Evolutionary conservation across 2,888 invertebrate species (phyloP).

Genomic region (Apotomis capreana): DNA sequence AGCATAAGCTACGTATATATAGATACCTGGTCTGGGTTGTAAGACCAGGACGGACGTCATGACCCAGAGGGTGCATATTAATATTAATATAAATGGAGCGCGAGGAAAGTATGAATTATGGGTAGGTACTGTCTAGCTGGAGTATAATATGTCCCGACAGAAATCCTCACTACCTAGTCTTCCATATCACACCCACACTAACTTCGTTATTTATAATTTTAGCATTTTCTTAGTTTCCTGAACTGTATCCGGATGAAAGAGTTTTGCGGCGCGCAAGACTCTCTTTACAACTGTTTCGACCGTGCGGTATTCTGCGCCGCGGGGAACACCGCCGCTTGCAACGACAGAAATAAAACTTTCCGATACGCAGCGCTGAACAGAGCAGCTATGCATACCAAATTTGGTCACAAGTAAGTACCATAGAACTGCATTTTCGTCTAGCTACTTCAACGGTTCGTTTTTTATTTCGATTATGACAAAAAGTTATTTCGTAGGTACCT

Average conservation of each 20-base stretch:
- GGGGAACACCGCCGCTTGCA: conserved; percentile 72
- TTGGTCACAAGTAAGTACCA: conserved; percentile 87
- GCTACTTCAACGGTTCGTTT: too few species aligned
- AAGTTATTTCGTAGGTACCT: too few species aligned
- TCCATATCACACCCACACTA: background rate
- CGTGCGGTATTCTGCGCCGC: conserved; percentile 77
- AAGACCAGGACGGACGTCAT: too few species aligned
- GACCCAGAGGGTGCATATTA: too few species aligned
- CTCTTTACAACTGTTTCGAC: conserved; percentile 92
- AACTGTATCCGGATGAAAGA: conserved; percentile 95
- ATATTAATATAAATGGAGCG: too few species aligned
- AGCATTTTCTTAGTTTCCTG: conserved; percentile 96
- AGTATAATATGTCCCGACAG: too few species aligned
- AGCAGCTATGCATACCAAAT: conserved; percentile 93
- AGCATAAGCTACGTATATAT: too few species aligned
- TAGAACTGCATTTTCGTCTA: background rate
- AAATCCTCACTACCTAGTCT: too few species aligned
- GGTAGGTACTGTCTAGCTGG: too few species aligned
- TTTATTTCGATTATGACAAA: too few species aligned
- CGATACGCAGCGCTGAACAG: conserved; percentile 96
- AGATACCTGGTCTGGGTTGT: too few species aligned
- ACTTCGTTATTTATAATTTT: conserved; percentile 55
- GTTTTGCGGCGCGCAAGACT: conserved; percentile 92
- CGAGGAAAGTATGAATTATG: too few species aligned
- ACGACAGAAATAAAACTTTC: conserved; percentile 85